Percentiles rank a stretch among this genome's conserved stretches.
Conservation (phyloP, 2,888 invertebrate genomes). For the Hypena proboscidalis region DNA sequence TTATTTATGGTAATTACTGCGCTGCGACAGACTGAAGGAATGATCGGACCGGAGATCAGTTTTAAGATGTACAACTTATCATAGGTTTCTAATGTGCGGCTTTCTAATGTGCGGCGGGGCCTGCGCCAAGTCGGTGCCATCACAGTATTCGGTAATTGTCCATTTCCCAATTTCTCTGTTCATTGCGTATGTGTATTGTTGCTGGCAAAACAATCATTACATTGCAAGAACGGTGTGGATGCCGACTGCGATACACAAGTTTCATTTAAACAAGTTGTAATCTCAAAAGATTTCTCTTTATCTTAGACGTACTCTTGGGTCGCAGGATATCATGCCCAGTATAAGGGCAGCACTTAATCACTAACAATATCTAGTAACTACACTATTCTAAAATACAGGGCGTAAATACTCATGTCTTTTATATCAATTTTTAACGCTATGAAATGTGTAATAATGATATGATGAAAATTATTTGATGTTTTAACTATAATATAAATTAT, state of each 20-base stretch:
- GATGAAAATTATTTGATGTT: slow-evolving; percentile 72
- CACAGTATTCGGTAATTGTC: no score
- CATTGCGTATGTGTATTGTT: no score
- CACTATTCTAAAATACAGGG: slow-evolving; percentile 66
- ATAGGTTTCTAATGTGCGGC: no score
- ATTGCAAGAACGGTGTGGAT: no score
- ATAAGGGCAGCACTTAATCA: slow-evolving; percentile 68
- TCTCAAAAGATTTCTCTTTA: slow-evolving; percentile 25
- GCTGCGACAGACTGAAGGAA: slow-evolving; percentile 20
- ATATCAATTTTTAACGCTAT: slow-evolving; percentile 77
- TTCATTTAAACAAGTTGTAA: no score
- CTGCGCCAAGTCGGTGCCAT: no score
- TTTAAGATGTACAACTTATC: slow-evolving; percentile 8
- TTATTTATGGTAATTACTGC: slow-evolving; percentile 6
- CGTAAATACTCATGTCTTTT: slow-evolving; percentile 70
- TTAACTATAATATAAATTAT: slow-evolving; percentile 58
- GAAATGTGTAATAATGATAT: slow-evolving; percentile 81
- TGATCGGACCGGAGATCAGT: slow-evolving; percentile 8
- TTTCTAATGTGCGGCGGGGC: no score
- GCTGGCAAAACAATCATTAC: no score
- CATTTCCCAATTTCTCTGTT: no score
- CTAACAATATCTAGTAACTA: slow-evolving; percentile 61
- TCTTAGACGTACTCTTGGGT: slow-evolving; percentile 29
- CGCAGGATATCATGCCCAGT: slow-evolving; percentile 51
- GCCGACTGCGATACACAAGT: no score